phyloP scores from a whole-genome alignment of 1,140 invertebrate genomes.

The Alviniconcha marisindica region DNA sequence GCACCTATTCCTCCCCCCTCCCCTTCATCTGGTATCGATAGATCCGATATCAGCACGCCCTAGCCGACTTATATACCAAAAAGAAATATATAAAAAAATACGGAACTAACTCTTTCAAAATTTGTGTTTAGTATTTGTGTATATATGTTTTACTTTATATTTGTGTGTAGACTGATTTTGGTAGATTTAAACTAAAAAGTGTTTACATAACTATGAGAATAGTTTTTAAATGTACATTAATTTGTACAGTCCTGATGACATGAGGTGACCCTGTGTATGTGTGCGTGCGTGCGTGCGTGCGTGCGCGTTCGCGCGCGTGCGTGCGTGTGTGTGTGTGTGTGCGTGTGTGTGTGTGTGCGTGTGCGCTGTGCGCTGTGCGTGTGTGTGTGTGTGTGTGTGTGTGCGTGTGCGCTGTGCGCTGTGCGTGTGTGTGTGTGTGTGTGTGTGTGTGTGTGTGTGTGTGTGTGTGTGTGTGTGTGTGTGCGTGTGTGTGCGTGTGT shows the following conservation, averaged over 20 bases:
- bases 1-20: background rate
- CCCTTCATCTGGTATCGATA: background rate
- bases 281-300: background rate
- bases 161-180: too few relatives aligned
- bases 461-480: background rate
- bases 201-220: too few relatives aligned
- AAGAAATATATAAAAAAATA: background rate
- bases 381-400: background rate
- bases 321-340: slow-evolving; percentile 5
- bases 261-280: background rate
- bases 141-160: too few relatives aligned
- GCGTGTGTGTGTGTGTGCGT: background rate
- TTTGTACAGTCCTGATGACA: too few relatives aligned
- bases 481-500: background rate
- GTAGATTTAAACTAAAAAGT: too few relatives aligned
- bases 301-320: background rate
- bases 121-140: too few relatives aligned
- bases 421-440: background rate
- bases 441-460: slow-evolving; percentile 18
- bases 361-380: background rate
- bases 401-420: too few relatives aligned
- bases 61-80: background rate
- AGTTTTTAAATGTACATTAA: too few relatives aligned
- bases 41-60: background rate
- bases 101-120: too few relatives aligned